Base-by-base conservation (phyloP, 1,140 invertebrate species). In the Chrysomallon squamiferum region DNA sequence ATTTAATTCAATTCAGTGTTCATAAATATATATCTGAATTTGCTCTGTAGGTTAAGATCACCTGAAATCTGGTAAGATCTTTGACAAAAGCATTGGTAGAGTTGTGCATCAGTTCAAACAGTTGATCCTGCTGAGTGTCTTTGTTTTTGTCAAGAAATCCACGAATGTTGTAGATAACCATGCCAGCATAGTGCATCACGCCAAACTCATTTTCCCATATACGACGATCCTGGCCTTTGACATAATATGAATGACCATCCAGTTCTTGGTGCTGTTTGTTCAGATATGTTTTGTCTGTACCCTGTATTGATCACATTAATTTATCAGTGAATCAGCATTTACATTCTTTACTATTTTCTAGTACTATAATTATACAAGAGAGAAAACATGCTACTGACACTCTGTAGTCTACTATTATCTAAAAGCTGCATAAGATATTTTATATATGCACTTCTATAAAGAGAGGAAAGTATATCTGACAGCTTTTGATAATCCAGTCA, bases 81-180 rank as follows among this genome's bases (percentile, higher is more conserved):
- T 93, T 89, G 0, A 97, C 92, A 84, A 96, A 96, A 25, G 91
- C 89, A 80, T 95, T 95, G 2, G 88, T 90, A 52, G 95, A 96
- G 35, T 92, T 87, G 18, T 92, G 92, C 88, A 98, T 91, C 70
- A 95, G 91, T 81, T 97, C 94, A 78, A 97, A 96, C 76, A 98
- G 92, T 0, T 95, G 93, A 78, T 97, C 95, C 82, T 97, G 95
- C 80, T 96, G 95, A 0, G 96, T 96, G 82, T 99, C 97, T 95
- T 98, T 99, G 84, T 99, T 99, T 88, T 99, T 99, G 93, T 98
- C 98, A 11, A 99, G 85, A 95, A 97, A 99, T 76, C 97, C 93
- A 22, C 91, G 90, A 0, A 95, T 96, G 6, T 92, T 95, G 84
- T 99, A 99, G 83, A 98, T 95, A 1, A 99, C 94, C 81, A 95